These are phyloP conservation scores for Orthosia cruda DNA, from an alignment of 2,888 invertebrate species.

Conservation along the genomic window DNA sequence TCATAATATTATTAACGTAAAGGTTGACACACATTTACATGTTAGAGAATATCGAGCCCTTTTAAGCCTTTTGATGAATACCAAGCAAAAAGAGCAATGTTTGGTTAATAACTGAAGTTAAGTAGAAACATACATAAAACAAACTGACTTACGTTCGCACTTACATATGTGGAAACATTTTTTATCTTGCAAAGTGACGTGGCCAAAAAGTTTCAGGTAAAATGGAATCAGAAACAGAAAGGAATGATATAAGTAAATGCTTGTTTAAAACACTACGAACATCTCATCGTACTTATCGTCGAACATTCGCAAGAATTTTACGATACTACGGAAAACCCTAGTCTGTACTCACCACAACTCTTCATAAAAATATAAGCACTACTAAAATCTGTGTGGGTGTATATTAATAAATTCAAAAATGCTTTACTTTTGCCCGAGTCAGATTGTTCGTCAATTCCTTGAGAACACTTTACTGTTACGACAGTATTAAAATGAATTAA, in stretches of 20 bases:
- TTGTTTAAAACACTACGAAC: background rate
- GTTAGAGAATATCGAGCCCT: no score
- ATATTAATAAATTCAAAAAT: slow-evolving; percentile 46
- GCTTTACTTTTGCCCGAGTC: slow-evolving; percentile 28
- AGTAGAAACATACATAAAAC: no score
- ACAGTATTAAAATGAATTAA: slow-evolving; percentile 34
- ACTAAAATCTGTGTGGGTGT: slow-evolving; percentile 33
- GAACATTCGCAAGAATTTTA: background rate
- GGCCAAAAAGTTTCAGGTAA: no score
- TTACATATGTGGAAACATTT: no score
- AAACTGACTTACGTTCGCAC: no score
- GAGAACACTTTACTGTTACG: slow-evolving; percentile 37
- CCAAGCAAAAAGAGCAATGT: background rate
- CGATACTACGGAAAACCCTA: background rate
- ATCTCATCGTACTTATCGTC: background rate
- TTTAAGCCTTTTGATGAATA: no score
- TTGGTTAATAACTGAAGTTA: no score
- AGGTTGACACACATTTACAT: background rate
- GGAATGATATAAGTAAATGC: no score
- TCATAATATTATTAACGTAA: slow-evolving; percentile 21
- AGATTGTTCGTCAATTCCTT: slow-evolving; percentile 41
- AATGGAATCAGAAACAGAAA: no score
- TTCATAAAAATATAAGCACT: slow-evolving; percentile 38
- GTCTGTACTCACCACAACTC: background rate
- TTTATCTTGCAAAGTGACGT: no score